Base-by-base conservation (phyloP, 1,140 invertebrate species). In the Adoxophyes honmai region DNA sequence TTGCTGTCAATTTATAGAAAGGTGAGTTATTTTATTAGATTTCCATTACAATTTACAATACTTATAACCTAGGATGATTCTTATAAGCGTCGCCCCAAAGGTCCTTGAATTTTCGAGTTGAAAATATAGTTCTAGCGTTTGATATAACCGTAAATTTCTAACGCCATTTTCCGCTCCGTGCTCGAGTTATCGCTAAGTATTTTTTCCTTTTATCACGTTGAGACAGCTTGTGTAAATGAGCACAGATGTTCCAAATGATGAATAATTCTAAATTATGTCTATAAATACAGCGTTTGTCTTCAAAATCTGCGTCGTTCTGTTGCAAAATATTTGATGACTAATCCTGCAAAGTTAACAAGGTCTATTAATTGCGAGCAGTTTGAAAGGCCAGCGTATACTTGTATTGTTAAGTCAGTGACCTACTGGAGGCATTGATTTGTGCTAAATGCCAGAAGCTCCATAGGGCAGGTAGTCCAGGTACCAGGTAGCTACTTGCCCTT, bases 1-100 rank as follows among this genome's bases (percentile, higher is more conserved):
- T 76, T 81, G 57, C 78, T 86, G 81, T 86, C 81, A 87, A 73
- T 79, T 71, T 66, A 62, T 78, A 81, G 73, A 82, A 85, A 85
- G 77, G 84, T 87, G 51, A 84, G 84, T 81, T 64, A 70, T 70
- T 70, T 74, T 76, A 57, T 55, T 67, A 68, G 55, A 34, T 73
- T 67, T 67, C 56, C 8, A 51, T 60, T 59, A 54, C 28, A 48
- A 44, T 59, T 5, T 48, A 2, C 21, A 42, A 38, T 62, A 55
- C 57, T 28, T 33, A 34, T 34, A 53, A 34, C 42, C 42, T 33
- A 48, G 7, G 11, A 21, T n/a, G 42, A 11, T 13, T 16, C 21
- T n/a, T 48, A 11, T 1, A 0, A 33, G 11, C 18, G 11, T 48
- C 16, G 21, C 7, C 42, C 7, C 21, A 11, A 11, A 11, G n/a